Conservation (phyloP, 2,113 vertebrate species). For the Phoxinus phoxinus region DNA sequence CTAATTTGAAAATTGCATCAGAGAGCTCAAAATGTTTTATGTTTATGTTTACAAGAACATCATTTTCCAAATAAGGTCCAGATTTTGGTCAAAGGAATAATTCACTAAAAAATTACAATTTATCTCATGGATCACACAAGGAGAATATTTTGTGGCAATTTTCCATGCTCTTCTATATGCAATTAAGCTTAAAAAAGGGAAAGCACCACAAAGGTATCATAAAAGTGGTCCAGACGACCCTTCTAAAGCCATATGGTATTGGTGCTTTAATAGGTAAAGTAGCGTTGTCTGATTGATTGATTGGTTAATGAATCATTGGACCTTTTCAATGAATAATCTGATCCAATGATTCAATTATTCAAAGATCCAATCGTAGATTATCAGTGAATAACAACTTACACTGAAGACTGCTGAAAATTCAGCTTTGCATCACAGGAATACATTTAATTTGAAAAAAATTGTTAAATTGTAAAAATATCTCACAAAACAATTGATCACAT, state of each 20-base stretch:
- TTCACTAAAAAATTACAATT: background rate
- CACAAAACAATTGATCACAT: background rate
- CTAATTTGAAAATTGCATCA: slow-evolving; percentile 15
- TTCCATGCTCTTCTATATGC: background rate
- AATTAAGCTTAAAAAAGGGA: background rate
- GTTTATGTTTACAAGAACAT: slow-evolving; percentile 8
- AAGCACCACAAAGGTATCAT: background rate
- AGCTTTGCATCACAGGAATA: background rate
- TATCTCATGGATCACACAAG: background rate
- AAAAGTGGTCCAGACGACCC: background rate
- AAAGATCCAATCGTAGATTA: background rate
- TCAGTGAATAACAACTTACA: background rate
- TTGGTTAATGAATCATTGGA: background rate
- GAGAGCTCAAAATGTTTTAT: background rate
- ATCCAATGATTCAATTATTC: background rate
- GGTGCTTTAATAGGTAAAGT: background rate
- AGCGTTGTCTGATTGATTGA: background rate
- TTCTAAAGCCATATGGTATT: background rate
- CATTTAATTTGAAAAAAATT: background rate
- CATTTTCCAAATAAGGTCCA: background rate
- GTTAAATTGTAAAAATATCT: background rate
- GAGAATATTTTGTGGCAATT: background rate
- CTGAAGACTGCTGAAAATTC: background rate
- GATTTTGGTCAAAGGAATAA: slow-evolving; percentile 12
- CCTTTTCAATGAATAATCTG: background rate